These are phyloP conservation scores for Orycteropus afer DNA, from an alignment of 2,113 vertebrate genomes.

Conservation along the genomic window DNA sequence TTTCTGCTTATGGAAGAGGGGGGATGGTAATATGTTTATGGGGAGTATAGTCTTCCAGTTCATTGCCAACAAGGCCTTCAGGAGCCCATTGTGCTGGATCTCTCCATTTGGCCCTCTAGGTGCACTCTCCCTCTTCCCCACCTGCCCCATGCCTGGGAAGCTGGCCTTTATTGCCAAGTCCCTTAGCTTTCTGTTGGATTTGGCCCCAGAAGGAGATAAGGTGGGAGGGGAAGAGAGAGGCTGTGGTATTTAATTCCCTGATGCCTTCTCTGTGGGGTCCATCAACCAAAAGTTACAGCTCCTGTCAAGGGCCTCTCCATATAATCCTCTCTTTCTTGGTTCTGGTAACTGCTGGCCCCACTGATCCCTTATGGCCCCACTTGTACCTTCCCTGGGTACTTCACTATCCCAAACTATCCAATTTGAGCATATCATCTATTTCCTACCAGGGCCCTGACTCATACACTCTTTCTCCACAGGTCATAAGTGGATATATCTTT, in stretches of 20 bases:
- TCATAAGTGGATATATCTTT: background rate
- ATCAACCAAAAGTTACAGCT: background rate
- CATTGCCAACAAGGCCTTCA: background rate
- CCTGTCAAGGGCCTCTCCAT: background rate
- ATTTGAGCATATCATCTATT: background rate
- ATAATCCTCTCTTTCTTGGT: background rate
- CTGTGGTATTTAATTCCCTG: background rate
- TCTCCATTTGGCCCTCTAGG: background rate
- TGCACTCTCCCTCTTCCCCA: background rate
- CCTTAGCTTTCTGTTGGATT: background rate
- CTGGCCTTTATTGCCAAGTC: background rate
- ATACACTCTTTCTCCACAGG: background rate
- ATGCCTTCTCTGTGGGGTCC: background rate
- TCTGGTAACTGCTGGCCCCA: background rate
- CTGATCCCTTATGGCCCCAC: background rate
- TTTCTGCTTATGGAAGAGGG: background rate
- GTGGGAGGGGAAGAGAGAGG: background rate
- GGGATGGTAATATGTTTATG: background rate
- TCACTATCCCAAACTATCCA: background rate
- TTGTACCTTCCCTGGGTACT: background rate
- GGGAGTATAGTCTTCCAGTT: background rate
- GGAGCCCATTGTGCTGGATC: background rate
- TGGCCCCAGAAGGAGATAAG: background rate
- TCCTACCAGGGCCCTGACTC: background rate
- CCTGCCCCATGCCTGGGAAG: background rate